phyloP scores from a whole-genome alignment of 2,797 vertebrate genomes.

The Bradypodion pumilum region DNA sequence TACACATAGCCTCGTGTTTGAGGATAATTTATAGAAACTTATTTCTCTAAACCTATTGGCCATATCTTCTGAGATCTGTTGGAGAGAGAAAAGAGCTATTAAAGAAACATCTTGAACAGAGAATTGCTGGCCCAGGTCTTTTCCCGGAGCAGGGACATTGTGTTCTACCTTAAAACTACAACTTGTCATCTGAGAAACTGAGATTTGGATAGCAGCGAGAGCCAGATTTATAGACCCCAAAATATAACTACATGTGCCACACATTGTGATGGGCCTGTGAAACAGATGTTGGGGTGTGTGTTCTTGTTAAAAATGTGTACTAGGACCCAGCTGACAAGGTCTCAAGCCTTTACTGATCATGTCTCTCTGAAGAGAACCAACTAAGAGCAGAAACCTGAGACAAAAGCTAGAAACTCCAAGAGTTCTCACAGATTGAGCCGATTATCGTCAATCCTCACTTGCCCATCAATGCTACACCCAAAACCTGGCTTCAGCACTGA shows the following conservation, averaged over 20 bases:
- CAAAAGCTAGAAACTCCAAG: not conserved
- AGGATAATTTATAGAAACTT: not conserved
- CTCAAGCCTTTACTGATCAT: not conserved
- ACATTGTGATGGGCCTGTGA: not conserved
- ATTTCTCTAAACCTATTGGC: not conserved
- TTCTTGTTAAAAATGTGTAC: not conserved
- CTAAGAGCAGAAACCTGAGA: not conserved
- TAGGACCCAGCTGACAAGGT: not conserved
- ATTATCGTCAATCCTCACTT: not conserved
- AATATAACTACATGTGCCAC: not conserved
- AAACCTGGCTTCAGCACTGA: not conserved
- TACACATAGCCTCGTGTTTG: not conserved
- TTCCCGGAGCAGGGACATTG: not conserved
- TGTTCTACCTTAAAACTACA: not conserved
- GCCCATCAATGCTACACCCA: not conserved
- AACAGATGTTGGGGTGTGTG: not conserved
- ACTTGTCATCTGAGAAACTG: not conserved
- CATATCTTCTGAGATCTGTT: not conserved
- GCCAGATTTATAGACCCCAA: not conserved
- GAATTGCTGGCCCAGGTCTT: not conserved
- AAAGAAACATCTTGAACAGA: not conserved
- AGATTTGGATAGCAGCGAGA: not conserved
- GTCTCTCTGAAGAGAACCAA: no score
- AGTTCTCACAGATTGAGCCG: not conserved
- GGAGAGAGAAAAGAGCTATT: not conserved